Percentiles rank a stretch among this genome's conserved stretches.
Evolutionary conservation across 2,797 vertebrate genomes (phyloP).

Genomic region (Antrozous pallidus): DNA sequence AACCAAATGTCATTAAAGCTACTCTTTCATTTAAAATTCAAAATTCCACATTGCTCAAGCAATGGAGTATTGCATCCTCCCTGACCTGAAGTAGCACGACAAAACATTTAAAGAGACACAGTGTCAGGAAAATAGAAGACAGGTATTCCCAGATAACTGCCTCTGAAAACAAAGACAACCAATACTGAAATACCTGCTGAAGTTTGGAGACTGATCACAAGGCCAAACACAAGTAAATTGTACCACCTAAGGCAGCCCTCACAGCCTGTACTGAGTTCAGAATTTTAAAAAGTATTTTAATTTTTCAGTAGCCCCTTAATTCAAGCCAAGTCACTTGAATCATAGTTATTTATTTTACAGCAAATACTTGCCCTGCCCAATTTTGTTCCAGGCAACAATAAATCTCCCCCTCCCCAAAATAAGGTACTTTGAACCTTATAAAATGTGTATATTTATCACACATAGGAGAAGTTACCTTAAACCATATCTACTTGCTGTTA

Average conservation of each 20-base stretch:
- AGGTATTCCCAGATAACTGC: constrained; percentile 35
- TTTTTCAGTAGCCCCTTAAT: constrained; percentile 44
- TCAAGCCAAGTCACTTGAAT: constrained; percentile 4
- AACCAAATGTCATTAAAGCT: constrained; percentile 66
- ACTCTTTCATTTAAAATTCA: constrained; percentile 62
- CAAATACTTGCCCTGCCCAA: constrained; percentile 57
- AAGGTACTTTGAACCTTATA: constrained; percentile 50
- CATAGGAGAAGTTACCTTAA: constrained; percentile 56
- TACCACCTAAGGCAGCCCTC: constrained; percentile 35
- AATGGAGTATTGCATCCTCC: constrained; percentile 68
- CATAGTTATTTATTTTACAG: constrained; percentile 42
- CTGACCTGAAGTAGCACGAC: constrained; percentile 37
- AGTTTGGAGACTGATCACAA: constrained; percentile 53
- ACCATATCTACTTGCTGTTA: constrained; percentile 69
- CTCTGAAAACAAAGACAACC: constrained; percentile 53
- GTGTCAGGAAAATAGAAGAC: constrained; percentile 63
- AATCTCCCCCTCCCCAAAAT: constrained; percentile 19
- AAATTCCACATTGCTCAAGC: constrained; percentile 48
- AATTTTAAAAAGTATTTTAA: constrained; percentile 30
- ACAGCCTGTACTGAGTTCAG: neutral
- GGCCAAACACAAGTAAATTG: constrained; percentile 61
- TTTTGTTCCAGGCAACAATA: constrained; percentile 56
- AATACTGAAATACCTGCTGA: constrained; percentile 56
- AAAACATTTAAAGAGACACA: constrained; percentile 53
- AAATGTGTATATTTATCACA: constrained; percentile 66